Evolutionary conservation across 2,113 vertebrate species (phyloP).

Genomic region (Ondatra zibethicus): DNA sequence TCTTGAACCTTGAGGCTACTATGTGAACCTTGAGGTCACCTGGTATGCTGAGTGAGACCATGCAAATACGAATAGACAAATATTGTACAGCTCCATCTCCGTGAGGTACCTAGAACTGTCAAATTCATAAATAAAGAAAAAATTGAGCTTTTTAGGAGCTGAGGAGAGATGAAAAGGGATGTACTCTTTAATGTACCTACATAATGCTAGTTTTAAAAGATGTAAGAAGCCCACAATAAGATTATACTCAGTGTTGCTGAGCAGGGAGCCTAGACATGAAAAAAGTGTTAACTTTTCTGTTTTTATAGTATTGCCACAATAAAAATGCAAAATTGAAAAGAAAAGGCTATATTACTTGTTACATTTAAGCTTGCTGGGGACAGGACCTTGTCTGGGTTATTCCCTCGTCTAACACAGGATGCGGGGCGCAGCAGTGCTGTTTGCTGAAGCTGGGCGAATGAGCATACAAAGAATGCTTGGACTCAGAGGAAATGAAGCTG

Average conservation of each 20-base stretch:
- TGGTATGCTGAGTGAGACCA: background rate
- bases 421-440: background rate
- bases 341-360: background rate
- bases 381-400: background rate
- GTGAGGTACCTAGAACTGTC: background rate
- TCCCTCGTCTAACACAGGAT: background rate
- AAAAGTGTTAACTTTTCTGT: background rate
- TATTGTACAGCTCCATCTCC: background rate
- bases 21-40: background rate
- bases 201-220: background rate
- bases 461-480: accelerated
- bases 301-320: background rate
- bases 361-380: background rate
- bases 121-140: background rate
- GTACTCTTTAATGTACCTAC: background rate
- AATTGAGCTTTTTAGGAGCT: background rate
- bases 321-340: background rate
- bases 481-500: background rate
- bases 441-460: background rate
- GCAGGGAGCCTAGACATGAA: background rate
- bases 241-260: background rate
- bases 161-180: background rate
- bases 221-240: background rate
- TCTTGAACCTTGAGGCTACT: background rate
- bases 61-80: background rate